Percentiles rank a stretch among this genome's conserved stretches.
phyloP scores from a whole-genome alignment of 2,113 vertebrate genomes.

The Spheniscus mendiculus region DNA sequence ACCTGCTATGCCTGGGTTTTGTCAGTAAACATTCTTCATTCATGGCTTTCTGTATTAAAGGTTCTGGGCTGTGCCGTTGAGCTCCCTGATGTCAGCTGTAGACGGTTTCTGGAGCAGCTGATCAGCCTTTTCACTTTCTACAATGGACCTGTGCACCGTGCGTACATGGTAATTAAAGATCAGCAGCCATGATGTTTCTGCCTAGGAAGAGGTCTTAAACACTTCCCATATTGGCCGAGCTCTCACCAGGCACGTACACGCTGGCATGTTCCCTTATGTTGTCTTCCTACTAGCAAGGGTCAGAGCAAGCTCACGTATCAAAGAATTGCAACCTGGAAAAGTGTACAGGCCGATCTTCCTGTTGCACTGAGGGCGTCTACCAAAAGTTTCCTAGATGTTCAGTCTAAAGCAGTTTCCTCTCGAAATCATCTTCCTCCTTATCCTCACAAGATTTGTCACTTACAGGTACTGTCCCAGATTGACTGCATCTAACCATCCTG shows the following conservation, averaged over 20 bases:
- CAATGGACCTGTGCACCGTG: slow-evolving; percentile 79
- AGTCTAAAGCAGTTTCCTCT: neutral
- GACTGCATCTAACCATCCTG: rapidly evolving
- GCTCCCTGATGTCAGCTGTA: slow-evolving; percentile 85
- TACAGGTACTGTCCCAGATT: rapidly evolving
- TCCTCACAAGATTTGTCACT: neutral
- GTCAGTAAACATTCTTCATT: neutral
- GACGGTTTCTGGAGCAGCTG: slow-evolving; percentile 84
- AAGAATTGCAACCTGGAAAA: neutral
- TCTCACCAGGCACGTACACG: rapidly evolving
- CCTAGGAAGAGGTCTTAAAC: neutral
- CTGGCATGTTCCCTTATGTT: rapidly evolving
- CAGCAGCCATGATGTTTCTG: neutral
- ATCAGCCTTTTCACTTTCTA: slow-evolving; percentile 90
- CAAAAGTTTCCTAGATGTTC: neutral
- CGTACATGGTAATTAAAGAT: slow-evolving; percentile 80
- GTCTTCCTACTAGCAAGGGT: neutral
- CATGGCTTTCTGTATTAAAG: slow-evolving; percentile 48
- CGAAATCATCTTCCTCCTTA: rapidly evolving
- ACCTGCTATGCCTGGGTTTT: neutral
- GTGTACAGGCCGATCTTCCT: neutral
- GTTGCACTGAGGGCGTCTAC: rapidly evolving
- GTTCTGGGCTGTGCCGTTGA: slow-evolving; percentile 86
- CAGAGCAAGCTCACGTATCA: neutral
- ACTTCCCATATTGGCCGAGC: rapidly evolving